Conservation (phyloP, 2,113 vertebrate species). For the Cyphomyrus plagiostoma region DNA sequence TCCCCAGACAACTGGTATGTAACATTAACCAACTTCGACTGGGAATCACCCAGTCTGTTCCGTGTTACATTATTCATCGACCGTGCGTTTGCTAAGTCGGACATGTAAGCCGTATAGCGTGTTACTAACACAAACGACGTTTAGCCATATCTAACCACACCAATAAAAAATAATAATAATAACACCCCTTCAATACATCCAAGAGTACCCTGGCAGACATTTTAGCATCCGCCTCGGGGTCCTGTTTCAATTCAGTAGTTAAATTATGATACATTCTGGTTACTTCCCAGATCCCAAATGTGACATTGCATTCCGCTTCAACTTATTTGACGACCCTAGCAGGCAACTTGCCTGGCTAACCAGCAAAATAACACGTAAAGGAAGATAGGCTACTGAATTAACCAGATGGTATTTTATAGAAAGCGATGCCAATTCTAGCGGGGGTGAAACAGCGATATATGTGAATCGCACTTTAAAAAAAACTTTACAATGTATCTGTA, state of each 20-base stretch:
- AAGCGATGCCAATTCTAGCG: not conserved
- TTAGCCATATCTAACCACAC: not conserved
- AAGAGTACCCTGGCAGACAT: not conserved
- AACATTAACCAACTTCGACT: not conserved
- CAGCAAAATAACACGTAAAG: not conserved
- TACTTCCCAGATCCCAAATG: not conserved
- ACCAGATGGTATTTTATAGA: not conserved
- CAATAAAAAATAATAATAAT: not conserved
- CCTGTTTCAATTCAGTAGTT: not conserved
- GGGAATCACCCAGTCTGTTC: not conserved
- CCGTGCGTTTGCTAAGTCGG: not conserved
- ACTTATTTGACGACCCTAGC: not conserved
- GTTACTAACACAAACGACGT: not conserved
- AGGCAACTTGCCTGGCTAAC: not conserved
- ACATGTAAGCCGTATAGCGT: not conserved
- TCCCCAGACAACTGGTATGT: not conserved
- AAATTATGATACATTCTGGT: not conserved
- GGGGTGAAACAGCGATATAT: not conserved
- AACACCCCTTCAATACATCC: not conserved
- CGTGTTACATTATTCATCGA: conserved; percentile 4
- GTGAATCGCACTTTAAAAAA: not conserved
- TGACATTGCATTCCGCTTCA: not conserved
- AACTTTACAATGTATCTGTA: not conserved
- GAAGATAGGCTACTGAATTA: not conserved
- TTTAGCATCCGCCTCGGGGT: not conserved